A percentile compares a stretch with the other conserved stretches of the same genome.
Evolutionary conservation across 2,113 vertebrate genomes (phyloP).

Genomic region (Daubentonia madagascariensis): DNA sequence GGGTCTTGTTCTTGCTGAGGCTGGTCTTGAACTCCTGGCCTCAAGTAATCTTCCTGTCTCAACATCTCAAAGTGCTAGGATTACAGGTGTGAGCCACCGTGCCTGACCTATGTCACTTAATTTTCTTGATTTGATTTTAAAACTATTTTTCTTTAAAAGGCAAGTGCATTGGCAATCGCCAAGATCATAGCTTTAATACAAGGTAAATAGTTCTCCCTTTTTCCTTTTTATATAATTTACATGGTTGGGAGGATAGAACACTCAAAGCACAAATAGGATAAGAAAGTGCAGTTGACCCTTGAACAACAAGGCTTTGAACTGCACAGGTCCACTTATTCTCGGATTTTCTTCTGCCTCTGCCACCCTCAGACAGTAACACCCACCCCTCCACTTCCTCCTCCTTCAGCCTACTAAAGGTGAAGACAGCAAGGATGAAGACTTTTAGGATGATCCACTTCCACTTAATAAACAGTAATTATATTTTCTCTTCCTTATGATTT

Average conservation of each 20-base stretch:
- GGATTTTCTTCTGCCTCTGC: neutral
- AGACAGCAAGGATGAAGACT: neutral
- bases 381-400: neutral
- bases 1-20: too few relatives aligned
- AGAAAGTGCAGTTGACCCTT: neutral
- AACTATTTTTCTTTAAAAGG: neutral
- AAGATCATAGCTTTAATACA: neutral
- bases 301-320: neutral
- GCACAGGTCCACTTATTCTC: neutral
- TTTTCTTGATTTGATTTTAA: conserved; percentile 40
- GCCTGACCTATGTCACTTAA: neutral
- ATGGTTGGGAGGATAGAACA: neutral
- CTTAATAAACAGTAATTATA: neutral
- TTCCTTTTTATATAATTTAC: neutral
- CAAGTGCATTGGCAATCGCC: neutral
- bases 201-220: neutral
- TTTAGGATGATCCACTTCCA: neutral
- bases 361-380: neutral
- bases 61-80: too few relatives aligned
- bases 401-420: neutral
- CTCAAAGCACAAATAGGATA: neutral
- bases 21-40: too few relatives aligned
- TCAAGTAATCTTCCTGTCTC: too few relatives aligned
- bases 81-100: too few relatives aligned
- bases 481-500: neutral